Base-by-base conservation (phyloP, 2,797 vertebrate genomes). In the Tachyglossus aculeatus region DNA sequence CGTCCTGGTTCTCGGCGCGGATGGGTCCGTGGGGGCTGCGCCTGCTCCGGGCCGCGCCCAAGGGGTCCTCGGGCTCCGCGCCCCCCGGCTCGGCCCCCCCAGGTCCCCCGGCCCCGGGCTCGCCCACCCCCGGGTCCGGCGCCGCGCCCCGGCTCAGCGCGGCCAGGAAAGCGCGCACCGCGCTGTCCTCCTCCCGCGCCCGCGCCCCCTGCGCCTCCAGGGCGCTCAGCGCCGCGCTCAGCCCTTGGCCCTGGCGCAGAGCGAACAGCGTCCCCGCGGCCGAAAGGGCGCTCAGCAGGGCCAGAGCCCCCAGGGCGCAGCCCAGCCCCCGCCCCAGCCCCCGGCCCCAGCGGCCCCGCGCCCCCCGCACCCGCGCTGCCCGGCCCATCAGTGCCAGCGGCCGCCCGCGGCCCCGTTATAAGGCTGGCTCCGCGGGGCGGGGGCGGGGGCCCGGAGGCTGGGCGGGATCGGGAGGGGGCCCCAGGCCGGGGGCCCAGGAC, bases 221-320 rank as follows among this genome's bases (percentile, higher is more conserved):
- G 24, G 80, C 85, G 66, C 89, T 84, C 82, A 96, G 81, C 51
- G 86, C 81, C 29, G 72, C 77, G 5, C 85, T 90, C 25, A 97
- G 90, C 71, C 94, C 94, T 54, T 91, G 91, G 89, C 94, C 95
- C 89, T 95, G 95, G 57, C 94, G 87, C 82, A 98, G 78, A 44
- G 96, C 89, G 54, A 96, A 93, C 67, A 96, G 80, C 1, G 96
- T 93, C 47, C 94, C 96, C 34, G 93, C 91, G 0, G 94, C 93
- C 86, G 96, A 97, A 16, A 96, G 85, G 60, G 94, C 79, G 0
- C 93, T 92, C 54, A 97, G 71, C 8, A 90, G 56, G 24, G 93
- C 95, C 9, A 94, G 67, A 9, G 93, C 93, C 0, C 89, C 94
- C 78, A 97, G 85, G 25, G 93, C 78, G 57, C 88, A 57, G 15